These are phyloP conservation scores for Ctenochaetus hawaiiensis DNA, from an alignment of 2,797 vertebrate genomes.

Conservation along the genomic window DNA sequence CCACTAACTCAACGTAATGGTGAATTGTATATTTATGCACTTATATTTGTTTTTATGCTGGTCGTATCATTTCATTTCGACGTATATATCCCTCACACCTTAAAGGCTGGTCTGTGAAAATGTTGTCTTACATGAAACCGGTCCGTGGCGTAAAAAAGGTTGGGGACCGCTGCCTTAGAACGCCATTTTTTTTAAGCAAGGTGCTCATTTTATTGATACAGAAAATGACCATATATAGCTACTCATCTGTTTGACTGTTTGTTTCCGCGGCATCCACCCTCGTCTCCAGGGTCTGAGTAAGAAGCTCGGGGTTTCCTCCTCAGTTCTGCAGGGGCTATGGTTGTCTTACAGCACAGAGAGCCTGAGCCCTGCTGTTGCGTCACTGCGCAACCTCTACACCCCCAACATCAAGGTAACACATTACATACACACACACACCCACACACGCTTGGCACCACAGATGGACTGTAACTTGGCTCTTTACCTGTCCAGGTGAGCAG, in stretches of 20 bases:
- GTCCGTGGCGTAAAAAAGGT: too few species aligned
- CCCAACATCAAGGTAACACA: conserved; percentile 95
- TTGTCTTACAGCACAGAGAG: conserved; percentile 95
- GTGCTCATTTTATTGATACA: background rate
- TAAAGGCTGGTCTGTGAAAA: too few species aligned
- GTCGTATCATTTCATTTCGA: too few species aligned
- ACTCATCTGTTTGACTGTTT: background rate
- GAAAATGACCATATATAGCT: background rate
- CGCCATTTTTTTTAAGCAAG: background rate
- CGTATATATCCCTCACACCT: too few species aligned
- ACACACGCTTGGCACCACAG: background rate
- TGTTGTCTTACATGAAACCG: too few species aligned
- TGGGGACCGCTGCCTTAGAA: too few species aligned
- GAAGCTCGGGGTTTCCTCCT: conserved; percentile 96
- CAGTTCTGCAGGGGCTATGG: conserved; percentile 97
- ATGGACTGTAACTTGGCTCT: background rate
- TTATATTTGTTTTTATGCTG: too few species aligned
- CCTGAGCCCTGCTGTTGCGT: conserved; percentile 93
- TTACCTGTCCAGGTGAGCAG: conserved; percentile 90
- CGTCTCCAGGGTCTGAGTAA: conserved; percentile 92
- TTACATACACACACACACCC: background rate
- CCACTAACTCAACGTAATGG: too few species aligned
- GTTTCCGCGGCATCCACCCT: background rate
- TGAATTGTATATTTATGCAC: too few species aligned
- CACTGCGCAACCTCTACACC: conserved; percentile 96